Evolutionary conservation across 2,113 vertebrate species (phyloP).

Genomic region (Toxostoma redivivum): DNA sequence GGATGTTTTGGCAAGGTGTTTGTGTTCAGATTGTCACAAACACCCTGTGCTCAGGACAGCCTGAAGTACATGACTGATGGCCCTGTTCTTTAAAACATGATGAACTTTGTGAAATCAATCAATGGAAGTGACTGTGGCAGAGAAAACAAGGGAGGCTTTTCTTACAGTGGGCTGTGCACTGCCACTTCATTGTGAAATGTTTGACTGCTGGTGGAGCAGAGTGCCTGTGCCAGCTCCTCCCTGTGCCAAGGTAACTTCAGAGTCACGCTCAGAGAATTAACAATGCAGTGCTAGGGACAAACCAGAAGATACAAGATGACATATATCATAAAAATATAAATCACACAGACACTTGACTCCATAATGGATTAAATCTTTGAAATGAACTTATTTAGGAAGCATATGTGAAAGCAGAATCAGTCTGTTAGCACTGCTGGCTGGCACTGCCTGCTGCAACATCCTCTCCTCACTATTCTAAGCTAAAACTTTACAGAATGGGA

Average conservation of each 20-base stretch:
- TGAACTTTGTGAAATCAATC: neutral
- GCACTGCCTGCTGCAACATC: neutral
- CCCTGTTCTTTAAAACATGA: neutral
- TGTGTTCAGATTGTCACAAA: neutral
- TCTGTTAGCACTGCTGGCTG: neutral
- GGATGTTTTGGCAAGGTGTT: neutral
- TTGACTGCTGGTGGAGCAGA: neutral
- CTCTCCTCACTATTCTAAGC: neutral
- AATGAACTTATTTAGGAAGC: neutral
- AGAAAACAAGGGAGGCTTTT: neutral
- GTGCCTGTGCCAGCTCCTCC: neutral
- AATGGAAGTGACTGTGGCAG: neutral
- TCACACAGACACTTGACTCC: neutral
- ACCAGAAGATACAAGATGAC: neutral
- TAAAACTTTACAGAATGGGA: neutral
- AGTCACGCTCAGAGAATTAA: neutral
- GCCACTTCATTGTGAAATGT: neutral
- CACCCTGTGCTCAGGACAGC: neutral
- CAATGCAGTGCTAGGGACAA: neutral
- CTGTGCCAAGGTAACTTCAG: neutral
- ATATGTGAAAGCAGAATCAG: fast-evolving
- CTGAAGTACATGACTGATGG: neutral
- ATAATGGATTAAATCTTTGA: neutral
- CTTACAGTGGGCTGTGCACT: neutral
- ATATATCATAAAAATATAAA: neutral